Evolutionary conservation across 2,888 invertebrate genomes (phyloP).

Genomic region (Glyphotaelius pellucidus): DNA sequence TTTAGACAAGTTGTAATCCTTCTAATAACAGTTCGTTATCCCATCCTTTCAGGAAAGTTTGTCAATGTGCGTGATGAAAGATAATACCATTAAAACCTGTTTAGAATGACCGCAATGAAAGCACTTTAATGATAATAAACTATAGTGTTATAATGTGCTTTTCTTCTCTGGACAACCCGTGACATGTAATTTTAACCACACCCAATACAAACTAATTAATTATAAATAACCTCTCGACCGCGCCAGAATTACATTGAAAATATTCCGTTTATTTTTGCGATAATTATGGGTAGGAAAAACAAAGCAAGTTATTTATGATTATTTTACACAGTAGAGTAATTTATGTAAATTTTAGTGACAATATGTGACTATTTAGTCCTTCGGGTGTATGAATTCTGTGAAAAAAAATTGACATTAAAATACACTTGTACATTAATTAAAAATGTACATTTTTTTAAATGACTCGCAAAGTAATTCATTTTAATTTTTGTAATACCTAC

Average conservation of each 20-base stretch:
- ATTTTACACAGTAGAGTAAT: background rate
- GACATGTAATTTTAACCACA: background rate
- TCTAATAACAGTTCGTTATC: background rate
- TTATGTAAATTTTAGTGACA: background rate
- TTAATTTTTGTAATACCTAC: background rate
- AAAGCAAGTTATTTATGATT: background rate
- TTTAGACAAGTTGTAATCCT: background rate
- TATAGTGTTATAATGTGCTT: background rate
- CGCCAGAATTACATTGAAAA: background rate
- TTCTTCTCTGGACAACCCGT: background rate
- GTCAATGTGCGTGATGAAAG: background rate
- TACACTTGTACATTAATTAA: background rate
- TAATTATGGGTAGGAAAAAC: background rate
- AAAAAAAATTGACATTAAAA: background rate
- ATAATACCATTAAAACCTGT: background rate
- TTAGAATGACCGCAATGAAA: background rate
- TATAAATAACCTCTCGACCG: background rate
- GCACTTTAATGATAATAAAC: slow-evolving; percentile 2
- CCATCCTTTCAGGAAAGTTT: background rate
- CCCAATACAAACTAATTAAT: background rate
- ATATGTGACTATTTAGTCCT: background rate
- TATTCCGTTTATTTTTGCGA: background rate
- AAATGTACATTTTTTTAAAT: background rate
- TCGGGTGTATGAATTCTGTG: background rate
- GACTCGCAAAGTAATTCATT: background rate